Conservation (phyloP, 2,113 vertebrate genomes). For the Macquaria australasica region DNA sequence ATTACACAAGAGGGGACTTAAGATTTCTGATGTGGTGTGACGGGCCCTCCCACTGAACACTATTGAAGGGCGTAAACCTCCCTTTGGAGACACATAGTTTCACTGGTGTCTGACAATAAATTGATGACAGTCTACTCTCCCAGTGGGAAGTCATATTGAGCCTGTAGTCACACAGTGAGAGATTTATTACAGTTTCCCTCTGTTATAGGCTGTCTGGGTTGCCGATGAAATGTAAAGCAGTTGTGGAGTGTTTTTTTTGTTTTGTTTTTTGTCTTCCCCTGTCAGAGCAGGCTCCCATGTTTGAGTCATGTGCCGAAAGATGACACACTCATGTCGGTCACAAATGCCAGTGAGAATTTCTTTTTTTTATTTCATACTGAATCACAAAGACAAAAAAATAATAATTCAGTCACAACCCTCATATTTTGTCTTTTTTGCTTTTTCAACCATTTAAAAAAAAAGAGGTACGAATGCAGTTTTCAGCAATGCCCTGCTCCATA, state of each 20-base stretch:
- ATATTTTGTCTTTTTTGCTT: background rate
- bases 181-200: slow-evolving; percentile 62
- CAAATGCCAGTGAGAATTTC: background rate
- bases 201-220: slow-evolving; percentile 47
- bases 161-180: slow-evolving; percentile 52
- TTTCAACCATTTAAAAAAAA: background rate
- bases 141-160: slow-evolving; percentile 61
- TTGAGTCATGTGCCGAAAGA: slow-evolving; percentile 60
- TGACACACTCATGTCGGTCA: slow-evolving; percentile 47
- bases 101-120: slow-evolving; percentile 68
- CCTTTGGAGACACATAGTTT: slow-evolving; percentile 66
- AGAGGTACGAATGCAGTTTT: background rate
- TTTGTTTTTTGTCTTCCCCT: slow-evolving; percentile 3
- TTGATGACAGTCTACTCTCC: slow-evolving; percentile 63
- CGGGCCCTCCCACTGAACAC: slow-evolving; percentile 60
- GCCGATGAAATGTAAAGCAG: slow-evolving; percentile 54
- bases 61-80: slow-evolving; percentile 68
- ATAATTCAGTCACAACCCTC: background rate
- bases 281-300: slow-evolving; percentile 45
- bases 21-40: slow-evolving; percentile 69
- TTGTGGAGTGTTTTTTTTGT: slow-evolving; percentile 23
- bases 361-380: background rate
- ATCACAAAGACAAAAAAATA: background rate
- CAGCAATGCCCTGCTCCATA: background rate
- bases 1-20: slow-evolving; percentile 70